Evolutionary conservation across 2,113 vertebrate species (phyloP), one percentile per base, ranked within the genome.

Genomic region (Cyrtonyx montezumae): DNA sequence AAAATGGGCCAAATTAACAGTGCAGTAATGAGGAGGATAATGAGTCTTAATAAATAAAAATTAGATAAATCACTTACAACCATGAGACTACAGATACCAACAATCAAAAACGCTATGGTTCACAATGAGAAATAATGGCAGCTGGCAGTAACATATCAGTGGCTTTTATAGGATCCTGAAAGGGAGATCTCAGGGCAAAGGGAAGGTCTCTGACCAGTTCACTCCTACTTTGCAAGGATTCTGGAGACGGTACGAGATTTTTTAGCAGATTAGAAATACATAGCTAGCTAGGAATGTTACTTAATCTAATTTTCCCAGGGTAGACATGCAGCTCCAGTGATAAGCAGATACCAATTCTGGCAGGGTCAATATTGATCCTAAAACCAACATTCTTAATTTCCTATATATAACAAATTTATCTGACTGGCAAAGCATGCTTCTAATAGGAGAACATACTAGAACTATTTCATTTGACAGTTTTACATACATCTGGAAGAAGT

Each of bases 31-130:
- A 36, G 91, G 59, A 73, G 4, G 34, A 4, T 45, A 66, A 62
- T 0, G 0, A 73, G 21, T 6, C 4, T 30, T 55, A 21, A 32
- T 36, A 46, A 42, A 45, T 8, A 45, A 30, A 23, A 0, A 13
- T 63, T 45, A 2, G 46, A 19, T 48, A 48, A 34, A 46, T 43
- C 48, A 2, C 2, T 73, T 2, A 15, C 45, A 68, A 71, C 79
- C 15, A 48, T 13, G 49, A 77, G 36, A 65, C 4, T 19, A 25
- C 22, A 20, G 2, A 25, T 45, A 23, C 11, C 45, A 70, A 1
- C 18, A 7, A 40, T 90, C 45, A 70, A 1, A 16, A 7, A 36
- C 88, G 23, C 20, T 69, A 5, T 59, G 10, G 16, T 67, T 49
- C 20, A 37, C n/a, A 48, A 40, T 30, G 49, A 37, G 20, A 62